Base-by-base conservation (phyloP, 2,888 invertebrate species). In the Sphaerophoria taeniata region DNA sequence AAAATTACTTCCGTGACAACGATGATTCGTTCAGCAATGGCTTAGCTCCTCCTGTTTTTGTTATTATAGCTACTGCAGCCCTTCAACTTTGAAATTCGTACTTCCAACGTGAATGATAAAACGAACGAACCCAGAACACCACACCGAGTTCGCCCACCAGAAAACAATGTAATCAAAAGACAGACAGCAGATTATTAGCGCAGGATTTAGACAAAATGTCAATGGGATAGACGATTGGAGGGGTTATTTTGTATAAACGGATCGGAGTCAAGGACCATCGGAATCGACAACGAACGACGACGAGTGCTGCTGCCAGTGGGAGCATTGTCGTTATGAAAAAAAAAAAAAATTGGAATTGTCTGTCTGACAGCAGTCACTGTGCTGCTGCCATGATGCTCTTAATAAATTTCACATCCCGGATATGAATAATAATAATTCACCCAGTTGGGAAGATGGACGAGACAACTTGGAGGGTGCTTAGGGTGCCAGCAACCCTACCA, bases 151-250 rank as follows among this genome's bases (percentile, higher is more conserved):
- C 49, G 14, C 34, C 56, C 67, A 24, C 24, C 24, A 43, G 61
- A 63, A 56, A 76, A 72, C 80, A 80, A 79, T 79, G 80, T 84
- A 84, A 79, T 84, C 84, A 84, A 71, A 61, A 85, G 85, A 70
- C 73, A 85, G 80, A 85, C 85, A 85, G 69, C 81, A 81, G 85
- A 85, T 67, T 85, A 85, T 85, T 84, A 85, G 76, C 73, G 61
- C 81, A 81, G 85, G 85, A 76, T 81, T 81, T 85, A 63, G 76
- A 49, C 72, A 70, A 70, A 65, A 81, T 85, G 73, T 84, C 81
- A 85, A 81, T 85, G 80, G 85, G 76, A 76, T 72, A 71, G 80
- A 76, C 53, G 69, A 36, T 34, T 24, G 24, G 24, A 24, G 33
- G 70, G 56, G 67, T 36, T 39, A 24, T 53, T 39, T 24, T 43